Base-by-base conservation (phyloP, 37 sponge, comb jelly and placozoan species). In the Theonella swinhoei region DNA sequence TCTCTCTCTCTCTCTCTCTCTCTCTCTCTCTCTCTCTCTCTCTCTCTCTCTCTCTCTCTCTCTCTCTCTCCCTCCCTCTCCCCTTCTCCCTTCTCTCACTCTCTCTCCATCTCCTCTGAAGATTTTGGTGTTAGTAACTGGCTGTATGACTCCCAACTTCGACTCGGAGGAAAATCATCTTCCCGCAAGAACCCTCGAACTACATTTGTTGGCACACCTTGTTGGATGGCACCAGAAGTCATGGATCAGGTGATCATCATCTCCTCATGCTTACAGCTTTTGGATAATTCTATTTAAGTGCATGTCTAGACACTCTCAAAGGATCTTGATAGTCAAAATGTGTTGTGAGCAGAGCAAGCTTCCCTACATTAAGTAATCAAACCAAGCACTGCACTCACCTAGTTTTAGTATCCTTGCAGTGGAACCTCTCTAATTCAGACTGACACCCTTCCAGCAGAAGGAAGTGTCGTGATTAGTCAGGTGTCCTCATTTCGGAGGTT, bases 211-310 rank as follows among this genome's bases (percentile, higher is more conserved):
- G 99, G 99, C 11, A 98, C 99, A 4, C 99, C 99, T 0, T 98
- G 99, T 62, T 98, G 99, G 99, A 98, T 98, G 99, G 96, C 99
- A 2, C 99, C 99, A 0, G 99, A 98, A 72, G 97, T 97, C 22
- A 94, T 94, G 93, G 95, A 97, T 68, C 92, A 91, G 88, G 91
- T 90, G 39, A 47, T 17, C 54, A n/a, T n/a, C n/a, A n/a, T n/a
- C n/a, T n/a, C n/a, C n/a, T n/a, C n/a, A n/a, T n/a, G n/a, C n/a
- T n/a, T n/a, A n/a, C n/a, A n/a, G n/a, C n/a, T n/a, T n/a, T n/a
- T n/a, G n/a, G n/a, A n/a, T n/a, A n/a, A n/a, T n/a, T n/a, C n/a
- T n/a, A n/a, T n/a, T n/a, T n/a, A n/a, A n/a, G n/a, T n/a, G n/a
- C n/a, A n/a, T n/a, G n/a, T n/a, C n/a, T n/a, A n/a, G n/a, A n/a